Conservation (phyloP, 2,797 vertebrate genomes). For the Sarcoramphus papa region DNA sequence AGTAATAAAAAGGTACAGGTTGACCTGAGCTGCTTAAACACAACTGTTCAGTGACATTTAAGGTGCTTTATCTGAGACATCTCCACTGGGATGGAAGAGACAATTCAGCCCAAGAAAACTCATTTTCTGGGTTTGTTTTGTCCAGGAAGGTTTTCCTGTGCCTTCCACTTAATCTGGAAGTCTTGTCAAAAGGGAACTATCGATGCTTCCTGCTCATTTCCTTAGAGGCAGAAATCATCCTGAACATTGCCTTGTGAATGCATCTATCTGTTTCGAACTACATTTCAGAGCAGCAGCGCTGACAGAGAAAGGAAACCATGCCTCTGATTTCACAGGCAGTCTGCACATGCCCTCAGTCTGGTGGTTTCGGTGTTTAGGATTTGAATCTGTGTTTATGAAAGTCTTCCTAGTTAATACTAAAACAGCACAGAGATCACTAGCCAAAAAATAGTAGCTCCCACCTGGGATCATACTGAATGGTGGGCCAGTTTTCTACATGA, state of each 20-base stretch:
- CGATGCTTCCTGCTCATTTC: background rate
- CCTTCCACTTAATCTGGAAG: background rate
- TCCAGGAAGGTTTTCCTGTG: background rate
- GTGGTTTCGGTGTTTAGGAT: accelerated
- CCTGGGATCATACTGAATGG: background rate
- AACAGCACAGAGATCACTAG: background rate
- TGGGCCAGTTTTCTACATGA: background rate
- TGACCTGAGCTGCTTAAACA: background rate
- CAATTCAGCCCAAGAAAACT: background rate
- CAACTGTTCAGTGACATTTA: background rate
- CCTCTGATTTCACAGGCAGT: background rate
- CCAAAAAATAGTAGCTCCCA: background rate
- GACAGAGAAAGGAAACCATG: background rate
- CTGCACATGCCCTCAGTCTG: background rate
- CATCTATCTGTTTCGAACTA: background rate
- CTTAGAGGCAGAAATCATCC: background rate
- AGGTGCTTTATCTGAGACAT: background rate
- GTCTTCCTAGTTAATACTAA: background rate
- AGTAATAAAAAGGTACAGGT: background rate
- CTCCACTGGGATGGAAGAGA: background rate
- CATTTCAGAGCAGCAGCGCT: background rate
- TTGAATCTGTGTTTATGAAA: background rate
- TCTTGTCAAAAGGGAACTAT: background rate
- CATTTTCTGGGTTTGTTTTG: background rate
- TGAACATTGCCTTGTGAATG: background rate